These are phyloP conservation scores for Choloepus hoffmanni DNA, from an alignment of 2,113 vertebrate species.

Conservation along the genomic window DNA sequence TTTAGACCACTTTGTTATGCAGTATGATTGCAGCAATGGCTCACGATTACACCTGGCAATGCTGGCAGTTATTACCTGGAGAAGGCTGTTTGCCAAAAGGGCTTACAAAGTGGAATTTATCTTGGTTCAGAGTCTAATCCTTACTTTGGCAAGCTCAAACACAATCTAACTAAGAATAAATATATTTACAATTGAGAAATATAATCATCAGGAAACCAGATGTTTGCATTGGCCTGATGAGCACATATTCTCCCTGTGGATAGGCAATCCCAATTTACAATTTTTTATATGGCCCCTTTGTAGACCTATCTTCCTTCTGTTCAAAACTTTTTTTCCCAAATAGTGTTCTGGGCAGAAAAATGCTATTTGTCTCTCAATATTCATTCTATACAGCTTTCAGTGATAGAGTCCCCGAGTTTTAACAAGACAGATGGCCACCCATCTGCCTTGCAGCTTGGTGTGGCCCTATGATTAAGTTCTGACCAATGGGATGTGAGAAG, in stretches of 20 bases:
- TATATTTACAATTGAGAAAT: constrained; percentile 25
- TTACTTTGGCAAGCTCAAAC: constrained; percentile 28
- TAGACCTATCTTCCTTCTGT: background rate
- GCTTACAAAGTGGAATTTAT: constrained; percentile 22
- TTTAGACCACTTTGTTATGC: background rate
- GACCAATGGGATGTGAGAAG: background rate
- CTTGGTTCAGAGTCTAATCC: background rate
- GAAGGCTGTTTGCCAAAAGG: background rate
- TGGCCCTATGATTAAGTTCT: background rate
- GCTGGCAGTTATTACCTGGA: background rate
- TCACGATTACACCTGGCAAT: background rate
- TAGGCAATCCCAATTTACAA: background rate
- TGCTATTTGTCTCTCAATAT: background rate
- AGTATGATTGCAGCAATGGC: background rate
- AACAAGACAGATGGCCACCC: background rate
- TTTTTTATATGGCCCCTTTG: constrained; percentile 1
- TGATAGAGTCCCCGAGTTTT: background rate
- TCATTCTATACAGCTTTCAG: background rate
- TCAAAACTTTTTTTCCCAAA: constrained; percentile 28
- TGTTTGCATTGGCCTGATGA: background rate
- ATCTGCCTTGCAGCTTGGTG: background rate
- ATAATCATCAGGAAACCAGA: background rate
- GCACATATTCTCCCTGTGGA: background rate
- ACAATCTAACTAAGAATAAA: background rate
- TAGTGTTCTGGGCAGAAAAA: background rate